phyloP scores from a whole-genome alignment of 2,888 invertebrate species.

The Bellardia bayeri region DNA sequence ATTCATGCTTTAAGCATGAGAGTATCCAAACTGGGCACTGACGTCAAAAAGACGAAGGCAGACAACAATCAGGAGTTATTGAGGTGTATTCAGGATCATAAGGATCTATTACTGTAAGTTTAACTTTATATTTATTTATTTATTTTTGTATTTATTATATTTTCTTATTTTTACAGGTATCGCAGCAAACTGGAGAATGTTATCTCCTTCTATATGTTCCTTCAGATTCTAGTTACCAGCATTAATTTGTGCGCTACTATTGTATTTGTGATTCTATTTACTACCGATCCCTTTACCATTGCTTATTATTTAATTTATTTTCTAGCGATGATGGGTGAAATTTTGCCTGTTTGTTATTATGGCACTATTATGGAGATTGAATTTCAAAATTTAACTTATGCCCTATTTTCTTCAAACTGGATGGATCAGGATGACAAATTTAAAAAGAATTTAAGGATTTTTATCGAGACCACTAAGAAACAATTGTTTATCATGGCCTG shows the following conservation, averaged over 20 bases:
- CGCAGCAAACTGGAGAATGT: constrained; percentile 55
- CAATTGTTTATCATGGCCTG: constrained; percentile 55
- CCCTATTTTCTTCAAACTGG: constrained; percentile 73
- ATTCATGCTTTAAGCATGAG: constrained; percentile 69
- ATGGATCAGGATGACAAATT: constrained; percentile 59
- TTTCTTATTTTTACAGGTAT: constrained; percentile 50
- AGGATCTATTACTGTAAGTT: constrained; percentile 71
- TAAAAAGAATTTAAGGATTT: constrained; percentile 66
- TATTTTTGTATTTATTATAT: neutral
- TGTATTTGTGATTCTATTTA: constrained; percentile 66
- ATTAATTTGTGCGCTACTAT: constrained; percentile 69
- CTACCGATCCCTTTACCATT: constrained; percentile 46
- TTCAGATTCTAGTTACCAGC: constrained; percentile 66
- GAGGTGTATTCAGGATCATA: constrained; percentile 72
- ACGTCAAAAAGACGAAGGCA: neutral
- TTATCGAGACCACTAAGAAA: constrained; percentile 53
- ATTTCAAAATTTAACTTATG: constrained; percentile 66
- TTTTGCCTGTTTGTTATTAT: constrained; percentile 72
- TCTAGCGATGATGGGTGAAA: constrained; percentile 60
- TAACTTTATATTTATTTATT: neutral
- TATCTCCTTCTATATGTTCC: constrained; percentile 58
- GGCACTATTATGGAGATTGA: constrained; percentile 66
- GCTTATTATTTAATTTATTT: constrained; percentile 65
- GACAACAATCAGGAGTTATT: constrained; percentile 64
- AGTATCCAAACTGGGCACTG: constrained; percentile 66